Percentiles rank a stretch among this genome's conserved stretches.
phyloP scores from a whole-genome alignment of 2,888 invertebrate species.

The Oscheius sp. region DNA sequence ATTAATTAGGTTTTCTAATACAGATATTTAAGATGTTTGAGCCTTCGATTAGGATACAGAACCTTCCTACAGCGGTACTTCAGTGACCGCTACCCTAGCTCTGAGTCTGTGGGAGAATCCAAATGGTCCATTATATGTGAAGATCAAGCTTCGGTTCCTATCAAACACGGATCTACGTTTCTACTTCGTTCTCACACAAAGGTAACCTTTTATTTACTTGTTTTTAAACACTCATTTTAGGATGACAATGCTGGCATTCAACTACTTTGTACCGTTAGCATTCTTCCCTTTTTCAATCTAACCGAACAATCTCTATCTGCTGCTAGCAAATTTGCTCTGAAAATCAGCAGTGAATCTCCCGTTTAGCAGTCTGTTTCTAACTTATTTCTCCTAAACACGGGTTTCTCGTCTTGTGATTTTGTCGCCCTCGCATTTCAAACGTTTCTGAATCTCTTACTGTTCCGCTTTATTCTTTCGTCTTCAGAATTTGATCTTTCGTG shows the following conservation, averaged over 20 bases:
- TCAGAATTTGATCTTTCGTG: neutral
- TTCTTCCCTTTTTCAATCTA: constrained; percentile 91
- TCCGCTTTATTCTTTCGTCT: neutral
- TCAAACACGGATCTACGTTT: constrained; percentile 87
- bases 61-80: constrained; percentile 95
- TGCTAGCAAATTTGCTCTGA: constrained; percentile 55
- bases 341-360: constrained; percentile 57
- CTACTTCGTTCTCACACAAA: constrained; percentile 80
- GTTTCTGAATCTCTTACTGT: constrained; percentile 1
- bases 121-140: constrained; percentile 82
- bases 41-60: constrained; percentile 91
- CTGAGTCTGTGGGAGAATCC: constrained; percentile 77
- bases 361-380: constrained; percentile 38
- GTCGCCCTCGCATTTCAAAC: constrained; percentile 14
- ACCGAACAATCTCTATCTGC: constrained; percentile 82
- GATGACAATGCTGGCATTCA: constrained; percentile 86
- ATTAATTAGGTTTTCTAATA: neutral
- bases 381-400: constrained; percentile 16
- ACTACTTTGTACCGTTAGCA: constrained; percentile 86
- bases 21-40: constrained; percentile 81
- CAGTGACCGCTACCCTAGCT: constrained; percentile 67
- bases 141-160: constrained; percentile 82
- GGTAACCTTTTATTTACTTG: constrained; percentile 25
- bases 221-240: constrained; percentile 27
- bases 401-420: constrained; percentile 32